Evolutionary conservation across 2,888 invertebrate species (phyloP).

Genomic region (Dicyrtomina minuta): DNA sequence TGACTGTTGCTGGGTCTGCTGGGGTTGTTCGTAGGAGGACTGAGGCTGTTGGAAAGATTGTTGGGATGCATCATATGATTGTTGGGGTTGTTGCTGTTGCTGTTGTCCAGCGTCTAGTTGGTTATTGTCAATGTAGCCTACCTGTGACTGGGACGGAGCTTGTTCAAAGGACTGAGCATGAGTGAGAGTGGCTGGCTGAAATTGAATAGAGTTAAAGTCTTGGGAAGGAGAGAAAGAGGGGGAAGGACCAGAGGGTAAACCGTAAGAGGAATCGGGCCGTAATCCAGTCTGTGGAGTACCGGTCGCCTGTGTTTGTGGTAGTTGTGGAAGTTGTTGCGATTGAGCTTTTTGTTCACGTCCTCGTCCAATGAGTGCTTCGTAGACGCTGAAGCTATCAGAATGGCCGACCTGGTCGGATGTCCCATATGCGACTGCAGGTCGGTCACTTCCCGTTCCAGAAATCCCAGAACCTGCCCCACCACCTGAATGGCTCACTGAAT

Average conservation of each 20-base stretch:
- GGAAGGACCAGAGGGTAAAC: constrained; percentile 14
- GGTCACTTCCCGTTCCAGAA: constrained; percentile 30
- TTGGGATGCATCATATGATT: not conserved
- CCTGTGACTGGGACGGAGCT: constrained; percentile 11
- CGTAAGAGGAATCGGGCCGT: not conserved
- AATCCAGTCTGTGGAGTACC: constrained; percentile 24
- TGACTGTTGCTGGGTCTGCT: not conserved
- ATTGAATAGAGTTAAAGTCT: not conserved
- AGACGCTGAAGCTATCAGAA: constrained; percentile 50
- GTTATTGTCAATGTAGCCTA: constrained; percentile 11
- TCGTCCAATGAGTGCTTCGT: constrained; percentile 47
- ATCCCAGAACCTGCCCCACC: constrained; percentile 27
- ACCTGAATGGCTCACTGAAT: constrained; percentile 34
- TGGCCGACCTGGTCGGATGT: constrained; percentile 48
- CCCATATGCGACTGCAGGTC: constrained; percentile 48
- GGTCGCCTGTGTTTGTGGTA: constrained; percentile 36
- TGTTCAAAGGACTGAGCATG: constrained; percentile 32
- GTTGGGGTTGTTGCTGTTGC: constrained; percentile 10
- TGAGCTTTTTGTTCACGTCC: constrained; percentile 41
- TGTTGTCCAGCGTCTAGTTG: constrained; percentile 14
- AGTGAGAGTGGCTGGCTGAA: constrained; percentile 24
- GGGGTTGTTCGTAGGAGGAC: not conserved
- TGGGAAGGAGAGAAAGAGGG: constrained; percentile 11
- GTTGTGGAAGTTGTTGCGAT: constrained; percentile 36
- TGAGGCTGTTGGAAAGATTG: constrained; percentile 1